phyloP scores from a whole-genome alignment of 2,113 vertebrate species.

The Pteronura brasiliensis region DNA sequence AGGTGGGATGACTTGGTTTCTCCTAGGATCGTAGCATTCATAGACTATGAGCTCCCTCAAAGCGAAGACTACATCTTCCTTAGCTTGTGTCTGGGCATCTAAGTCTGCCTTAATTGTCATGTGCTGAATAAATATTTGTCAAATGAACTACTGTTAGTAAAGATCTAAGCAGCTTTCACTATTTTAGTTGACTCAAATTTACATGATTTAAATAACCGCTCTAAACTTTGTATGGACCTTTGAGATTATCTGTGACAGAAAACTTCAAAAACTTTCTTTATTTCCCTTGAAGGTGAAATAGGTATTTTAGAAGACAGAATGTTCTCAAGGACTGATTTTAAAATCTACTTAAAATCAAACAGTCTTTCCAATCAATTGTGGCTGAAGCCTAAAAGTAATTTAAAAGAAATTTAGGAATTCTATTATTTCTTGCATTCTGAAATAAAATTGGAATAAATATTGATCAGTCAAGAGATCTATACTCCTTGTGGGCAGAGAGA shows the following conservation, averaged over 20 bases:
- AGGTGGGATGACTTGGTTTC: neutral
- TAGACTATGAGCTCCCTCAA: neutral
- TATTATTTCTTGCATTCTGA: neutral
- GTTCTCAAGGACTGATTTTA: neutral
- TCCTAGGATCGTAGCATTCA: neutral
- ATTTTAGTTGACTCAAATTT: neutral
- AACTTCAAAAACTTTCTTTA: neutral
- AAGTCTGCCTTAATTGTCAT: neutral
- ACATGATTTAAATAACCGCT: neutral
- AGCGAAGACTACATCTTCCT: neutral
- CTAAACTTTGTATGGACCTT: neutral
- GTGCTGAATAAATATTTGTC: neutral
- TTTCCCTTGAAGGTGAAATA: neutral
- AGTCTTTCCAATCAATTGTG: neutral
- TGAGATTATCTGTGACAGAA: neutral
- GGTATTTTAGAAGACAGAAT: neutral
- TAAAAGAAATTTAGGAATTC: neutral
- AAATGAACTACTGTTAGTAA: neutral
- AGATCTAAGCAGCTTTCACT: neutral
- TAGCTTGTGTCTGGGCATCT: neutral
- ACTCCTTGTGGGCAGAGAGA: neutral
- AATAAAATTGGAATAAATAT: neutral
- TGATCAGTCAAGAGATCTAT: neutral
- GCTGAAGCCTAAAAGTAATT: neutral
- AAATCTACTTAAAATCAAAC: neutral